These are phyloP conservation scores for Zapornia atra DNA, from an alignment of 2,113 vertebrate species.

Conservation along the genomic window DNA sequence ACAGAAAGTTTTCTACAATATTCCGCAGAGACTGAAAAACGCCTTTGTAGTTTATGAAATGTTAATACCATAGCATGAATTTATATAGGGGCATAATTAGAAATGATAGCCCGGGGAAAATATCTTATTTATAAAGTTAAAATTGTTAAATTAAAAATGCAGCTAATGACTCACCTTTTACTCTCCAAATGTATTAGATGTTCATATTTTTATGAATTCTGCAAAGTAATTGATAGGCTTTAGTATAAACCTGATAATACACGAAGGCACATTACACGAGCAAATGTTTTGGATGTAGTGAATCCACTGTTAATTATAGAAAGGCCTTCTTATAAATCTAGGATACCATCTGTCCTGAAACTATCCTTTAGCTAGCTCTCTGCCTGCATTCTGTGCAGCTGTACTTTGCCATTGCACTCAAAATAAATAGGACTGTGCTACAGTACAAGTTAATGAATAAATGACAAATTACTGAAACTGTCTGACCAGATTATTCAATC, in stretches of 20 bases:
- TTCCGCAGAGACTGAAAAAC: slow-evolving; percentile 43
- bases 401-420: not conserved
- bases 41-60: slow-evolving; percentile 61
- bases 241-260: not conserved
- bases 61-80: slow-evolving; percentile 54
- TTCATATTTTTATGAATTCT: not conserved
- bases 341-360: slow-evolving; percentile 60
- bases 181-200: not conserved
- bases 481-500: not conserved
- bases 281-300: not conserved
- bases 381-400: slow-evolving; percentile 3
- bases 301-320: slow-evolving; percentile 39
- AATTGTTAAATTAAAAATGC: slow-evolving; percentile 66
- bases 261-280: not conserved
- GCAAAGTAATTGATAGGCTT: slow-evolving; percentile 6
- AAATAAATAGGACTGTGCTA: not conserved
- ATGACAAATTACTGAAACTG: slow-evolving; percentile 16
- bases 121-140: slow-evolving; percentile 66
- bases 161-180: slow-evolving; percentile 39
- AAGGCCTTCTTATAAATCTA: not conserved
- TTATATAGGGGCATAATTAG: slow-evolving; percentile 69
- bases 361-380: slow-evolving; percentile 6
- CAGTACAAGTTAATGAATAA: slow-evolving; percentile 39
- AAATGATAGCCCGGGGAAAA: slow-evolving; percentile 63
- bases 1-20: slow-evolving; percentile 16